A percentile compares a stretch with the other conserved stretches of the same genome.
Evolutionary conservation across 1,140 invertebrate genomes (phyloP).

Genomic region (Brachionus koreanus): DNA sequence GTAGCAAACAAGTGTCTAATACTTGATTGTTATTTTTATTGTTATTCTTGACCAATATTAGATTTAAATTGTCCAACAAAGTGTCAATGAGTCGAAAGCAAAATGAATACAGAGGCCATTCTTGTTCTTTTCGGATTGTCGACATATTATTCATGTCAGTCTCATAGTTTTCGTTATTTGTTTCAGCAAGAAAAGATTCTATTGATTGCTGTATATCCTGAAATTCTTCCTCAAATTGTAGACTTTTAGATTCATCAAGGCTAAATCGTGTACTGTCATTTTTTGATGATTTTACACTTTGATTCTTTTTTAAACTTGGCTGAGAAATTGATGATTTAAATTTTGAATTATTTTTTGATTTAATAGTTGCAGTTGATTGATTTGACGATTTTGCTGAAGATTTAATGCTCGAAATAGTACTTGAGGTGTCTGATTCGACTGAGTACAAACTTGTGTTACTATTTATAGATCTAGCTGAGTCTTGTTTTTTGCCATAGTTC

Average conservation of each 20-base stretch:
- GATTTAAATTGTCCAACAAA: conserved; percentile 2
- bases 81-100: background rate
- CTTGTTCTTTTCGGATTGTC: background rate
- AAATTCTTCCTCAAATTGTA: background rate
- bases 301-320: conserved; percentile 9
- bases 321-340: background rate
- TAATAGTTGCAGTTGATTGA: background rate
- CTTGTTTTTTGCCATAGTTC: background rate
- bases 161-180: conserved; percentile 10
- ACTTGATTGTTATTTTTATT: background rate
- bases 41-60: background rate
- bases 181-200: background rate
- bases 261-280: background rate
- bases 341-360: background rate
- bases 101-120: conserved; percentile 28
- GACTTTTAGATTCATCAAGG: background rate
- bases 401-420: background rate
- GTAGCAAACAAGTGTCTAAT: background rate
- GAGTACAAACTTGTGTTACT: conserved; percentile 5
- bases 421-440: background rate
- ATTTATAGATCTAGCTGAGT: background rate
- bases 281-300: background rate
- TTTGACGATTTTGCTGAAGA: background rate
- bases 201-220: conserved; percentile 15
- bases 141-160: conserved; percentile 2